Evolutionary conservation across 2,113 vertebrate genomes (phyloP).

Genomic region (Benitochromis conjunctus): DNA sequence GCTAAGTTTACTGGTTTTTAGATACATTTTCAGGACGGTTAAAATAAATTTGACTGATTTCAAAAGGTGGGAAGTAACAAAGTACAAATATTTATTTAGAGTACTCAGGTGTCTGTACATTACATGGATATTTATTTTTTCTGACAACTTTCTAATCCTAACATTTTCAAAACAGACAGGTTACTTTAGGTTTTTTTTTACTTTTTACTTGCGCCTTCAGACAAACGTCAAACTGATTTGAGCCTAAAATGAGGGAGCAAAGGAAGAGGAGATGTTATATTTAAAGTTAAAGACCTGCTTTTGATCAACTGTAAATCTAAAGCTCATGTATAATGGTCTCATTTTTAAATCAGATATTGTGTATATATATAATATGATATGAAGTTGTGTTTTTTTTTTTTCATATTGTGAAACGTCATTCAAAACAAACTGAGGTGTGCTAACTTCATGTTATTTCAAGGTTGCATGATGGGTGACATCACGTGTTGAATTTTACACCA

Average conservation of each 20-base stretch:
- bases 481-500: too few species aligned
- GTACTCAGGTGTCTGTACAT: not conserved
- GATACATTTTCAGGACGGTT: not conserved
- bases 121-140: not conserved
- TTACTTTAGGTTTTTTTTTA: not conserved
- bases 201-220: not conserved
- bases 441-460: not conserved
- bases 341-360: not conserved
- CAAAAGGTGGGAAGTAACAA: not conserved
- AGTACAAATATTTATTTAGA: not conserved
- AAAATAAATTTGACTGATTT: not conserved
- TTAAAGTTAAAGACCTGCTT: not conserved
- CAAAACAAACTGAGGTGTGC: not conserved
- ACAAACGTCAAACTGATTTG: not conserved
- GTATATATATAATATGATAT: not conserved
- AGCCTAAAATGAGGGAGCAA: not conserved
- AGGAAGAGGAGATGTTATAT: not conserved
- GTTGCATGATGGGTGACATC: not conserved
- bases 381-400: not conserved
- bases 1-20: not conserved
- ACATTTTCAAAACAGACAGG: not conserved
- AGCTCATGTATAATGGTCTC: not conserved
- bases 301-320: not conserved
- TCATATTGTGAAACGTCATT: not conserved
- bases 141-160: not conserved